phyloP scores from a whole-genome alignment of 2,888 invertebrate genomes.

The Chymomyza amoena region DNA sequence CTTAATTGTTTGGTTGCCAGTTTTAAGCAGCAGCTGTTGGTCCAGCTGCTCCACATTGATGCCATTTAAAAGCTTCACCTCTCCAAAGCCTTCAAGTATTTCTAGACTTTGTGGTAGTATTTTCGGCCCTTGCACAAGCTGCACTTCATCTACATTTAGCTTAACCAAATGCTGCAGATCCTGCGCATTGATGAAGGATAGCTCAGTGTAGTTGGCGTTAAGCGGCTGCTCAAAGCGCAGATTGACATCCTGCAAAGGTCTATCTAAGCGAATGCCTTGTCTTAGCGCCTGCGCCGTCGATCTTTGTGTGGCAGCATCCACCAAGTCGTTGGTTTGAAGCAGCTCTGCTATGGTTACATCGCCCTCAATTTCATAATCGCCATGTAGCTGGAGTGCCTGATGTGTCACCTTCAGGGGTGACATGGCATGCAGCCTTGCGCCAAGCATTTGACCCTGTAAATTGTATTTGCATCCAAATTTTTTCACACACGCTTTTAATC shows the following conservation, averaged over 20 bases:
- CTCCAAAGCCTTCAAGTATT: slow-evolving; percentile 77
- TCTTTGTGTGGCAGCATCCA: slow-evolving; percentile 44
- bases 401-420: slow-evolving; percentile 79
- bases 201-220: slow-evolving; percentile 74
- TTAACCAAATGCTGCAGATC: slow-evolving; percentile 78
- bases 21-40: slow-evolving; percentile 75
- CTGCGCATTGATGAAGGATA: slow-evolving; percentile 79
- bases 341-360: slow-evolving; percentile 79
- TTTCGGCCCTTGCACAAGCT: slow-evolving; percentile 80
- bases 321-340: slow-evolving; percentile 70
- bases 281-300: slow-evolving; percentile 50
- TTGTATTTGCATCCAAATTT: too few relatives aligned
- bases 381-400: slow-evolving; percentile 77
- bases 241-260: slow-evolving; percentile 61
- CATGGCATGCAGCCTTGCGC: slow-evolving; percentile 76
- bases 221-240: slow-evolving; percentile 65
- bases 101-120: slow-evolving; percentile 77
- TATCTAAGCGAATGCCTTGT: slow-evolving; percentile 59
- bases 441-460: slow-evolving; percentile 78
- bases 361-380: slow-evolving; percentile 79
- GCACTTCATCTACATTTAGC: slow-evolving; percentile 75
- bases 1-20: slow-evolving; percentile 79
- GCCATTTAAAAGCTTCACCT: slow-evolving; percentile 78
- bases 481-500: background rate
- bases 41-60: slow-evolving; percentile 79